Evolutionary conservation across 2,888 invertebrate species (phyloP).

Genomic region (Microplitis manilae): DNA sequence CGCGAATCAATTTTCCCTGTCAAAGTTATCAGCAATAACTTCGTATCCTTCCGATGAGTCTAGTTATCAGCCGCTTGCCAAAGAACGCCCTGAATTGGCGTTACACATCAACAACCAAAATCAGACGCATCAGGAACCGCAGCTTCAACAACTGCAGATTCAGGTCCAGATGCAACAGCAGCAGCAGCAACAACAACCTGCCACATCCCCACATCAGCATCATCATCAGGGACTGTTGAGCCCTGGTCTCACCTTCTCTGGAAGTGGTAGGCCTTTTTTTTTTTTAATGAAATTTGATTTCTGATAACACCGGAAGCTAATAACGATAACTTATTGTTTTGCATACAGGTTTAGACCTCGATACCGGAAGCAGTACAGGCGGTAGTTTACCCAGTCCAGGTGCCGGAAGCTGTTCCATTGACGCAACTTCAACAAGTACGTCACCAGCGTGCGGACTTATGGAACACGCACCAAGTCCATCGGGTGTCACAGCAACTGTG

Average conservation of each 20-base stretch:
- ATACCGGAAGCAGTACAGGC: slow-evolving; percentile 81
- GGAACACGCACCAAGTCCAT: slow-evolving; percentile 69
- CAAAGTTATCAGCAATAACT: slow-evolving; percentile 59
- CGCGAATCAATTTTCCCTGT: slow-evolving; percentile 59
- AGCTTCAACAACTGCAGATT: slow-evolving; percentile 79
- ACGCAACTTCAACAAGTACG: slow-evolving; percentile 73
- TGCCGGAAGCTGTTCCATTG: slow-evolving; percentile 80
- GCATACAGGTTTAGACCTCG: slow-evolving; percentile 75
- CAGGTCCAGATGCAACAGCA: slow-evolving; percentile 82
- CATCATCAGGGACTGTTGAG: slow-evolving; percentile 71
- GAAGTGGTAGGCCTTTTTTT: slow-evolving; percentile 71
- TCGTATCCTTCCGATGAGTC: slow-evolving; percentile 66
- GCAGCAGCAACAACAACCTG: slow-evolving; percentile 68
- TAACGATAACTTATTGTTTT: neutral
- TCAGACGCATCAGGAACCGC: slow-evolving; percentile 74
- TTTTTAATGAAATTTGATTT: neutral
- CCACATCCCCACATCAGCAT: slow-evolving; percentile 63
- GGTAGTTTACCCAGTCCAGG: slow-evolving; percentile 88
- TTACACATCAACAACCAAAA: slow-evolving; percentile 76
- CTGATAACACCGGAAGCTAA: neutral
- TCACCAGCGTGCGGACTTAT: slow-evolving; percentile 68
- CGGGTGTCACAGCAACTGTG: slow-evolving; percentile 76
- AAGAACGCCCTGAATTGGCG: slow-evolving; percentile 77
- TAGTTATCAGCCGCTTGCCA: slow-evolving; percentile 76
- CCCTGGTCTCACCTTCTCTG: slow-evolving; percentile 78